Evolutionary conservation across 2,888 invertebrate species (phyloP).

Genomic region (Chydorus sphaericus): DNA sequence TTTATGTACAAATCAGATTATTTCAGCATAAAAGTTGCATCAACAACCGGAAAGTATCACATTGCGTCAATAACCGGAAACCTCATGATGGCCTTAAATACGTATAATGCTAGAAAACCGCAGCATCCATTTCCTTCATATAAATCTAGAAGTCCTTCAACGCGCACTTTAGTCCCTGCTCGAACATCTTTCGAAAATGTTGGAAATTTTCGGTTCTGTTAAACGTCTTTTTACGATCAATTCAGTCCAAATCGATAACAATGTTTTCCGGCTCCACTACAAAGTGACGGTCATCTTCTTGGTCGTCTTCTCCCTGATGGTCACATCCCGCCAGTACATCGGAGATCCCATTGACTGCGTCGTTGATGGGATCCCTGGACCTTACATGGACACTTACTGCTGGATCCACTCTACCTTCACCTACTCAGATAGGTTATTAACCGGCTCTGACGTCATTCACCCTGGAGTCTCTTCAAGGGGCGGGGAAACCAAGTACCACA

Average conservation of each 20-base stretch:
- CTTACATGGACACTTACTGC: background rate
- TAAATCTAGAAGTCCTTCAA: too few species aligned
- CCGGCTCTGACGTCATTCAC: background rate
- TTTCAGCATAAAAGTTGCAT: too few species aligned
- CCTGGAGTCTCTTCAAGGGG: too few species aligned
- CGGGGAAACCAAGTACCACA: constrained; percentile 1
- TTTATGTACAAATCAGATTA: too few species aligned
- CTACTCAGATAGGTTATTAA: background rate
- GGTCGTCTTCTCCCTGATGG: constrained; percentile 32
- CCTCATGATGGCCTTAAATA: too few species aligned
- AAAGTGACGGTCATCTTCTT: constrained; percentile 27
- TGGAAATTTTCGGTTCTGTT: constrained; percentile 24
- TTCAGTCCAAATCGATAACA: constrained; percentile 17
- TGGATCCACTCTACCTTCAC: background rate
- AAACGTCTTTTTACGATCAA: constrained; percentile 23
- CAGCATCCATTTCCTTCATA: too few species aligned
- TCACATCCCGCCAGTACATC: constrained; percentile 34
- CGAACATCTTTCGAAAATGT: too few species aligned
- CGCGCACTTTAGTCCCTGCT: too few species aligned
- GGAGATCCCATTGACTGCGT: constrained; percentile 36
- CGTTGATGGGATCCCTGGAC: constrained; percentile 19
- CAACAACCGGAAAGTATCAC: too few species aligned
- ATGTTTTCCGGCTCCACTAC: constrained; percentile 20
- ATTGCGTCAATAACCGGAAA: too few species aligned
- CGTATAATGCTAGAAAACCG: too few species aligned